These are phyloP conservation scores for Xenentodon cancila DNA, from an alignment of 2,797 vertebrate species.

Conservation along the genomic window DNA sequence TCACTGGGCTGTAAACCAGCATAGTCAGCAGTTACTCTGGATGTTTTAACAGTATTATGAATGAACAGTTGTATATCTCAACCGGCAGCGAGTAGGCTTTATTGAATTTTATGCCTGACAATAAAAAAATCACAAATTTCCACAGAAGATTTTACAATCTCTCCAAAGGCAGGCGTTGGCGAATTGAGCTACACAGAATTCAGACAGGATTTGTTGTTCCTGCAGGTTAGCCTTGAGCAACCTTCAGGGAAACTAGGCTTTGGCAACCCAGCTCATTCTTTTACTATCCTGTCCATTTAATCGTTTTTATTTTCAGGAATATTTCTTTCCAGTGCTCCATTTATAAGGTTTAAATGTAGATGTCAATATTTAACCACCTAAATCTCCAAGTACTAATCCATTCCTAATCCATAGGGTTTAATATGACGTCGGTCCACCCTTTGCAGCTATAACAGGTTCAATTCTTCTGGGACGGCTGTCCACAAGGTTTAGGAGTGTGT, in stretches of 20 bases:
- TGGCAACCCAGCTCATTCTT: background rate
- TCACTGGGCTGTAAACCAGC: constrained; percentile 6
- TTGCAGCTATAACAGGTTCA: no score
- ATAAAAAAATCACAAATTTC: background rate
- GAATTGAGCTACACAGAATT: background rate
- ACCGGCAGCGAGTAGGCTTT: background rate
- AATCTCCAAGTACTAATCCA: no score
- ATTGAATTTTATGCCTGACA: constrained; percentile 3
- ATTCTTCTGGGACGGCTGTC: no score
- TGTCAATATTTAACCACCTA: no score
- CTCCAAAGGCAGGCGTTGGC: background rate
- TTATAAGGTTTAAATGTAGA: no score
- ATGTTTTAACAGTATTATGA: background rate
- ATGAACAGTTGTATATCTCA: background rate
- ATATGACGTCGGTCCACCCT: no score
- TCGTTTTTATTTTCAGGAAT: no score
- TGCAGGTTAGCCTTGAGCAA: background rate
- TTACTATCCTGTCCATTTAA: background rate
- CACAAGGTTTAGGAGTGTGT: no score
- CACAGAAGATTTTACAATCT: background rate
- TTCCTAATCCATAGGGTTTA: no score
- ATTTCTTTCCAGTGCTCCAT: no score
- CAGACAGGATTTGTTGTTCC: background rate
- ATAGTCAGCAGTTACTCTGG: background rate
- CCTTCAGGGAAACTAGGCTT: background rate